Percentiles rank a stretch among this genome's conserved stretches.
phyloP scores from a whole-genome alignment of 2,888 invertebrate species.

The Bedellia somnulentella region DNA sequence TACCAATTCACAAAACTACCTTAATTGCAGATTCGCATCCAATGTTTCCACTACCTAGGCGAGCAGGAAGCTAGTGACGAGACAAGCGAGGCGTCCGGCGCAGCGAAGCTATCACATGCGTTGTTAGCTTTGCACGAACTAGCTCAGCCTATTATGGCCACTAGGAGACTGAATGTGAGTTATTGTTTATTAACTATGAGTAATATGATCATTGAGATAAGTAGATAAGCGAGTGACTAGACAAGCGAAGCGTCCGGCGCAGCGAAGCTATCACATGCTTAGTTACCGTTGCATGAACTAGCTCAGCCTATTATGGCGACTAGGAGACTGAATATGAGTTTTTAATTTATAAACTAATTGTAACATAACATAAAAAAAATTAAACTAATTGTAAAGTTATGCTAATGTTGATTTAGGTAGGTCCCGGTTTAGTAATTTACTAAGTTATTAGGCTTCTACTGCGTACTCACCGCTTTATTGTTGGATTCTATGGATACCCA shows the following conservation, averaged over 20 bases:
- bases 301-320: constrained; percentile 20
- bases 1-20: no score
- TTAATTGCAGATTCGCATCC: constrained; percentile 72
- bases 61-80: constrained; percentile 24
- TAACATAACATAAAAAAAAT: no score
- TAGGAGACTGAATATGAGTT: constrained; percentile 18
- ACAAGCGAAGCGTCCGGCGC: constrained; percentile 5
- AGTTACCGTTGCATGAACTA: constrained; percentile 36
- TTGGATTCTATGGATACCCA: no score
- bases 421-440: no score
- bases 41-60: constrained; percentile 91
- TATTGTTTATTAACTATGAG: neutral
- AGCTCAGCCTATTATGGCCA: constrained; percentile 19
- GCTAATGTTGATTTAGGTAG: no score
- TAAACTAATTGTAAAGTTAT: no score
- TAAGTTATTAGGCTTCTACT: no score
- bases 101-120: constrained; percentile 23
- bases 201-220: neutral
- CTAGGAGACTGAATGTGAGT: constrained; percentile 19
- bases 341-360: neutral
- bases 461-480: no score
- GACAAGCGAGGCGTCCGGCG: constrained; percentile 4
- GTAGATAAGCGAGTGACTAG: constrained; percentile 14
- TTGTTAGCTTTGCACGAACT: constrained; percentile 37
- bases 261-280: constrained; percentile 24